Evolutionary conservation across 2,797 vertebrate genomes (phyloP), one percentile per base, ranked within the genome.

Genomic region (Sorex maritimensis): DNA sequence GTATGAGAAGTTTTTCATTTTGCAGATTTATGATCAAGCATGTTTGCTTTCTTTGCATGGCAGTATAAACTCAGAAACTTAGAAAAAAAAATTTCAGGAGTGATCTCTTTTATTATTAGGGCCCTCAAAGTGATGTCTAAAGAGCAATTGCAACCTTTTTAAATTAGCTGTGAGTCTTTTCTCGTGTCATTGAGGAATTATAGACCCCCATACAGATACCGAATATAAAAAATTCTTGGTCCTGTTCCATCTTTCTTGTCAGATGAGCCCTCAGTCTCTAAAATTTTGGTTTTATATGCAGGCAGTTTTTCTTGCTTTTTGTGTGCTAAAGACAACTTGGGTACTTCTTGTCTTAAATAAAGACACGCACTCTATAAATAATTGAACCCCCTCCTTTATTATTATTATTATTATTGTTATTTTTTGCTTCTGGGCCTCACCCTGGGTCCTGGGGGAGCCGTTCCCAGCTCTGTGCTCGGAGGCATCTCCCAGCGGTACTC

Each of bases 151-250:
- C 21, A 26, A 26, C 24, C 65, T 28, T 67, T 28, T 67, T 28
- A 67, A 67, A 67, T 67, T 67, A 67, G 11, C 28, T 67, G 11
- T 78, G 81, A 11, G 26, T 24, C 77, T 90, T 72, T 84, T 58
- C 91, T 68, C n/a, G 90, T 95, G 78, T 78, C 26, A 82, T 92
- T 23, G 87, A 65, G 23, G 26, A 74, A 85, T 88, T 84, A 63
- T 19, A 88, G 30, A 63, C 23, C 67, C 41, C 30, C 84, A 82
- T 93, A 15, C 49, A 74, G 58, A 41, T 90, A 86, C 38, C 83
- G 49, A 87, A 85, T 88, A 85, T 26, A 63, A 86, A 52, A 81
- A 44, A 17, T 28, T 67, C 41, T 52, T 78, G 91, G 69, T 1
- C n/a, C 67, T 77, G 0, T 88, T 6, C 86, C 73, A 15, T 13